These are phyloP conservation scores for Formica selysi DNA, from an alignment of 1,140 invertebrate genomes.

Conservation along the genomic window DNA sequence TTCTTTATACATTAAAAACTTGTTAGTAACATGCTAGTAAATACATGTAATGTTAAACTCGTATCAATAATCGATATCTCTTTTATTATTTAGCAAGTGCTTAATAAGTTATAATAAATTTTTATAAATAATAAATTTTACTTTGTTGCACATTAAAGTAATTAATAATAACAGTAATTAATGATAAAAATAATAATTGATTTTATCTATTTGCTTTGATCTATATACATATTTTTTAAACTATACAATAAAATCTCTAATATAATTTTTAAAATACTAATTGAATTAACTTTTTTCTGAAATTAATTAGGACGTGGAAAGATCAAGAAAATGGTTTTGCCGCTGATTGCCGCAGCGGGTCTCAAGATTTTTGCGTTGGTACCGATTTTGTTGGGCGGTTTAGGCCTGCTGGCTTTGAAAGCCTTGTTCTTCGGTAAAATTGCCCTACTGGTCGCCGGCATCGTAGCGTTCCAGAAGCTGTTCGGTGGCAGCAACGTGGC, in stretches of 20 bases:
- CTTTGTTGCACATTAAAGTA: neutral
- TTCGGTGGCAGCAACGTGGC: conserved; percentile 86
- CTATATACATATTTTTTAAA: neutral
- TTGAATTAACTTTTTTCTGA: neutral
- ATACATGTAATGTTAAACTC: neutral
- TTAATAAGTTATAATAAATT: too few species aligned
- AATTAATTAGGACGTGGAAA: conserved; percentile 87
- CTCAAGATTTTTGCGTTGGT: conserved; percentile 90
- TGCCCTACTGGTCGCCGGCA: conserved; percentile 90
- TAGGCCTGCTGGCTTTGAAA: conserved; percentile 91
- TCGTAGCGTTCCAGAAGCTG: conserved; percentile 90
- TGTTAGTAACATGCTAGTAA: neutral
- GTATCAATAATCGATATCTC: neutral
- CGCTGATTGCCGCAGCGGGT: conserved; percentile 89
- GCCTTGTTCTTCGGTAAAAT: conserved; percentile 92
- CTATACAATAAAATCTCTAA: neutral
- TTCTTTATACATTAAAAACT: neutral
- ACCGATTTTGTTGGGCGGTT: conserved; percentile 89
- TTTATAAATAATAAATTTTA: neutral
- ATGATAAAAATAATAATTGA: too few species aligned
- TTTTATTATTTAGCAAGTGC: neutral
- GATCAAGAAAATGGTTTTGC: conserved; percentile 90
- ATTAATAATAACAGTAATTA: neutral
- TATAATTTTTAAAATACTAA: neutral
- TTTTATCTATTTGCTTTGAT: neutral